Evolutionary conservation across 1,140 invertebrate genomes (phyloP).

Genomic region (Ips typographus): DNA sequence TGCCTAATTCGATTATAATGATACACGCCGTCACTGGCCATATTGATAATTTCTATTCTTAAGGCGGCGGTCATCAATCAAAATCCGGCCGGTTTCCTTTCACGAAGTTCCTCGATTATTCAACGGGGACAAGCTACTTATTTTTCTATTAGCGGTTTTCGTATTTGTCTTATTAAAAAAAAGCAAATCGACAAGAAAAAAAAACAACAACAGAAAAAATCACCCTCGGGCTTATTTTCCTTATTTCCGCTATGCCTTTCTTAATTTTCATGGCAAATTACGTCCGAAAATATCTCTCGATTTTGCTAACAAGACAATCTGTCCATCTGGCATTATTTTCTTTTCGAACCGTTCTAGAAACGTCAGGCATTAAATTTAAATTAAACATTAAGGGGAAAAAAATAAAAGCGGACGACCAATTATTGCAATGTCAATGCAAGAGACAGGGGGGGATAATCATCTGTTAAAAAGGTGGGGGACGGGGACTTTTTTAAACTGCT

Average conservation of each 20-base stretch:
- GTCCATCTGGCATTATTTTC: constrained; percentile 34
- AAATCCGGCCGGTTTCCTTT: constrained; percentile 26
- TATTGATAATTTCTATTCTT: constrained; percentile 37
- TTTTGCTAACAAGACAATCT: constrained; percentile 37
- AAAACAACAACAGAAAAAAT: not conserved
- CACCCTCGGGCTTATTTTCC: constrained; percentile 9
- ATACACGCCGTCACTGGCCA: constrained; percentile 33
- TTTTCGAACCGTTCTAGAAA: constrained; percentile 28
- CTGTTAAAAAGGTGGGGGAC: too few species aligned
- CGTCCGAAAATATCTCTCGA: constrained; percentile 33
- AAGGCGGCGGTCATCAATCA: constrained; percentile 31
- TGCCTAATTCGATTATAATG: constrained; percentile 38
- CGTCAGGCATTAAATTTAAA: constrained; percentile 45
- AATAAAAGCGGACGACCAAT: constrained; percentile 45
- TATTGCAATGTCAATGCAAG: constrained; percentile 45
- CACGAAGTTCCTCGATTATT: constrained; percentile 32
- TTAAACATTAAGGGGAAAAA: constrained; percentile 38
- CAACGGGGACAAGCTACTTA: constrained; percentile 16
- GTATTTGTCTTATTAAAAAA: not conserved
- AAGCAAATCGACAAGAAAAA: not conserved
- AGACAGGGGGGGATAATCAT: constrained; percentile 31
- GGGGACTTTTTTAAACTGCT: too few species aligned
- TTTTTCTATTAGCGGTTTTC: constrained; percentile 11
- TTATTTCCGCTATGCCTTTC: constrained; percentile 20
- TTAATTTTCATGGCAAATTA: constrained; percentile 38